Percentiles rank a stretch among this genome's conserved stretches.
These are phyloP conservation scores for Xenopus petersii DNA, from an alignment of 2,797 vertebrate genomes.

Conservation along the genomic window DNA sequence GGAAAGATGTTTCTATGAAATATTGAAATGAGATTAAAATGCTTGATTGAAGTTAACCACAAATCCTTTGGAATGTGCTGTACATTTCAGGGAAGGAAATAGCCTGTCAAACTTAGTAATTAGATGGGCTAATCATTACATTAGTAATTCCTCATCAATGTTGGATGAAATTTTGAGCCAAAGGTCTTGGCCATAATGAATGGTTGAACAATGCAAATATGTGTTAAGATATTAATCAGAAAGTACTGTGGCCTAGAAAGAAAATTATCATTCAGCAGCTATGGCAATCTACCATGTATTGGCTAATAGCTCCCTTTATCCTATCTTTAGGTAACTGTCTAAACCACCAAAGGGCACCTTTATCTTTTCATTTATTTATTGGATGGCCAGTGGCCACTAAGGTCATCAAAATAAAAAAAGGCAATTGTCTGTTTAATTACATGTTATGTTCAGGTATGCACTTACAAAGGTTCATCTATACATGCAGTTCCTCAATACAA, in stretches of 20 bases:
- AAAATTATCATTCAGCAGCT: background rate
- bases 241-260: background rate
- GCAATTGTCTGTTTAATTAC: too few species aligned
- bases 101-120: too few species aligned
- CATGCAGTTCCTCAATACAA: too few species aligned
- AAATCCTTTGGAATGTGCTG: slow-evolving; percentile 2
- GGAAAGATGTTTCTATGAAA: background rate
- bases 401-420: too few species aligned
- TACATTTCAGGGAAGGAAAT: background rate
- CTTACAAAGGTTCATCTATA: too few species aligned
- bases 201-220: background rate
- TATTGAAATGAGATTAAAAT: background rate
- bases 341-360: too few species aligned
- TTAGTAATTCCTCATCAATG: slow-evolving; percentile 1
- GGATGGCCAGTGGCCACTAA: too few species aligned
- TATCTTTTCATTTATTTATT: too few species aligned
- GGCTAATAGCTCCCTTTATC: too few species aligned
- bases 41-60: background rate
- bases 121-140: slow-evolving; percentile 3
- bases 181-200: background rate
- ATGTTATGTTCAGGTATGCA: too few species aligned
- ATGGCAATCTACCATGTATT: too few species aligned
- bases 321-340: too few species aligned
- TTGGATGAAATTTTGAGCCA: slow-evolving; percentile 8
- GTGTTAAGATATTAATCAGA: background rate